Percentiles rank a stretch among this genome's conserved stretches.
phyloP scores from a whole-genome alignment of 2,797 vertebrate genomes.

The Columba guinea region DNA sequence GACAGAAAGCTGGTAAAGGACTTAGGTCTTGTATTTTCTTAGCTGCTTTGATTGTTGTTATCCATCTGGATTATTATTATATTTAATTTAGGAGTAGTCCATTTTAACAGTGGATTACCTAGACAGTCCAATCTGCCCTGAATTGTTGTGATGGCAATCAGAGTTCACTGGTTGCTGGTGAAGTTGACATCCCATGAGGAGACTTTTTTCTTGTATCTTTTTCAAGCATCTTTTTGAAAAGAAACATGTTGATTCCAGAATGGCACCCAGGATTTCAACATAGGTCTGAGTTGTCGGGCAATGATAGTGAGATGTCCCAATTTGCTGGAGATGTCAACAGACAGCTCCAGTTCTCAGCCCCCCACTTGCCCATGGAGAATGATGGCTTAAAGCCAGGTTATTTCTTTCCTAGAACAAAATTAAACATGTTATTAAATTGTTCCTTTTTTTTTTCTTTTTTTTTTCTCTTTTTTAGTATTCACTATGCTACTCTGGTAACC shows the following conservation, averaged over 20 bases:
- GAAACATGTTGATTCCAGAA: not conserved
- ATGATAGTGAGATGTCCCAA: fast-evolving
- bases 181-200: not conserved
- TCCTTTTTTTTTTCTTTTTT: not conserved
- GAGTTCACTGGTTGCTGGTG: not conserved
- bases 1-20: not conserved
- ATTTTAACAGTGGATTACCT: not conserved
- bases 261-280: not conserved
- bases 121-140: not conserved
- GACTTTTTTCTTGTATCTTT: not conserved
- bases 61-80: not conserved
- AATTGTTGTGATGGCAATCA: not conserved
- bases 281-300: not conserved
- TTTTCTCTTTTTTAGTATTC: not conserved
- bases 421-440: not conserved
- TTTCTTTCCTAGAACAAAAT: not conserved
- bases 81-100: not conserved
- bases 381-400: not conserved
- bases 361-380: fast-evolving
- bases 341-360: not conserved
- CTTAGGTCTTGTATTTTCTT: not conserved
- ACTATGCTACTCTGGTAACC: not conserved
- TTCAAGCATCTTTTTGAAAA: not conserved
- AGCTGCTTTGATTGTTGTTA: not conserved
- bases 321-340: not conserved